A percentile compares a stretch with the other conserved stretches of the same genome.
Evolutionary conservation across 35 echinoderm and acorn worm species (phyloP).

Genomic region (Apostichopus japonicus): DNA sequence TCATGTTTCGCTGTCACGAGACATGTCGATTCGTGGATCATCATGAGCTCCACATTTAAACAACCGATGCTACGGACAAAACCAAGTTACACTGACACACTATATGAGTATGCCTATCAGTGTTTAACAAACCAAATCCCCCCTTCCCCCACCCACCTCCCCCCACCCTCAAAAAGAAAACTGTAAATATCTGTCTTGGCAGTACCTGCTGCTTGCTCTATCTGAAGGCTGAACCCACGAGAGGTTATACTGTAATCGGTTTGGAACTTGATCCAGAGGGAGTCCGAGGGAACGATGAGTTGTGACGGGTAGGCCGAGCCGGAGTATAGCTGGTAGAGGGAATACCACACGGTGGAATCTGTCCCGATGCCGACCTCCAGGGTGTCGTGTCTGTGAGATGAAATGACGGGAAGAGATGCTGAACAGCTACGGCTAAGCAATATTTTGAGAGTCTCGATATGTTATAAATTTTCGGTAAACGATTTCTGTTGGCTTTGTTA

Average conservation of each 20-base stretch:
- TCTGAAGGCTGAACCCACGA: conserved; percentile 12
- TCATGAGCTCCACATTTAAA: no score
- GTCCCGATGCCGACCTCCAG: conserved; percentile 18
- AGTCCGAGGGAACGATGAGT: conserved; percentile 24
- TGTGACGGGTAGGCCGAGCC: neutral
- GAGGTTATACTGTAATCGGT: conserved; percentile 29
- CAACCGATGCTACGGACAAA: no score
- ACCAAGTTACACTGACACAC: no score
- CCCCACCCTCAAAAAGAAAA: no score
- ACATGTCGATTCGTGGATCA: no score
- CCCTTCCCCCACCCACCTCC: no score
- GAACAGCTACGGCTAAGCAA: neutral
- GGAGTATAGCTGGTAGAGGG: conserved; percentile 38
- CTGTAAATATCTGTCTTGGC: neutral
- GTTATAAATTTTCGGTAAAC: no score
- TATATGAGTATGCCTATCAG: no score
- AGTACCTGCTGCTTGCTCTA: conserved; percentile 52
- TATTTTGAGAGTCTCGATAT: no score
- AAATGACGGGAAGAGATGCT: neutral
- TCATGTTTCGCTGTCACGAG: no score
- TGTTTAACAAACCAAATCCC: no score
- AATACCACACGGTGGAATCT: conserved; percentile 27
- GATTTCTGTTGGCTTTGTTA: no score
- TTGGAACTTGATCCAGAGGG: conserved; percentile 33
- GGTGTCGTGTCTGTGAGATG: neutral